Percentiles rank a stretch among this genome's conserved stretches.
Conservation (phyloP, 1,140 invertebrate species). For the Planococcus citri region DNA sequence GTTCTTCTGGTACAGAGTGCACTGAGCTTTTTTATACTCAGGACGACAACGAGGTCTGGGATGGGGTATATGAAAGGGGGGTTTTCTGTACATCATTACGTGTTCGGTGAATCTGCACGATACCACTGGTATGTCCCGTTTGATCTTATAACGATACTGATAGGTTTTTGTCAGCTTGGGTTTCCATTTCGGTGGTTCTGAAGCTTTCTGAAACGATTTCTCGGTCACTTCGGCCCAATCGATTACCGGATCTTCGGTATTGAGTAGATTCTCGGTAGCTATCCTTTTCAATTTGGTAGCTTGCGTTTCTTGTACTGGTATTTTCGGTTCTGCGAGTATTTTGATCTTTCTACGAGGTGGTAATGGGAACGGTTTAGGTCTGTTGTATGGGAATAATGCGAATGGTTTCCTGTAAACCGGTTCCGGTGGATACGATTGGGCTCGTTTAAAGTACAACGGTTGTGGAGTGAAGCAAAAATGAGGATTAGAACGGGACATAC, state of each 20-base stretch:
- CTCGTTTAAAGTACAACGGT: too few species aligned
- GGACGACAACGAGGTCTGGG: not conserved
- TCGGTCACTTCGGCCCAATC: not conserved
- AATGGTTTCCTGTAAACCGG: not conserved
- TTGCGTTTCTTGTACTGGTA: not conserved
- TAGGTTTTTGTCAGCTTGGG: not conserved
- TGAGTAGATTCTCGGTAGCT: not conserved
- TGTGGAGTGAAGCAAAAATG: not conserved
- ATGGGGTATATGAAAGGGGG: not conserved
- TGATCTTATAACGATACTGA: not conserved
- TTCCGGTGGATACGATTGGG: not conserved
- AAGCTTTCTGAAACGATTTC: not conserved
- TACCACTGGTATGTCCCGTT: not conserved
- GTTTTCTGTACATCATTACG: not conserved
- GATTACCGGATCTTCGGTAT: not conserved
- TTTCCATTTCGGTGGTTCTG: not conserved
- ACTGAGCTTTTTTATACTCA: not conserved
- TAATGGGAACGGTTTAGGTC: not conserved
- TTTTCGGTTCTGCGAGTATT: not conserved
- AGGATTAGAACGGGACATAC: not conserved
- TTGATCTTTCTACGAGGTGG: not conserved
- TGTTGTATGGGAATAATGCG: not conserved
- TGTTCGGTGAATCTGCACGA: not conserved
- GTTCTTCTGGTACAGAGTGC: too few species aligned
- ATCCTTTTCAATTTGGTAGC: not conserved